These are phyloP conservation scores for Hypsopygia costalis DNA, from an alignment of 2,888 invertebrate species.

Conservation along the genomic window DNA sequence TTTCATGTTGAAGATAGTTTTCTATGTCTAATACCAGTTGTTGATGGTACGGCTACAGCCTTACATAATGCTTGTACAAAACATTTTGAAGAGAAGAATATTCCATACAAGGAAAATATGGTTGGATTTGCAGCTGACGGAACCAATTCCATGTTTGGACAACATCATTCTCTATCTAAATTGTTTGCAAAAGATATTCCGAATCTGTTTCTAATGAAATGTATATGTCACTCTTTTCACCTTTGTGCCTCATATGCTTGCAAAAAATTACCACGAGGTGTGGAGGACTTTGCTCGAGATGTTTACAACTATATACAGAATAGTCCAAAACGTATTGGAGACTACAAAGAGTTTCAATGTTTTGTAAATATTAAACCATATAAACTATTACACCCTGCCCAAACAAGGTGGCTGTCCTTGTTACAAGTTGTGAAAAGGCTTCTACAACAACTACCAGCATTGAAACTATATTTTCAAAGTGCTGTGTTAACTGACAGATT, in stretches of 20 bases:
- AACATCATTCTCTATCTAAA: constrained; percentile 15
- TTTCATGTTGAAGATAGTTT: constrained; percentile 24
- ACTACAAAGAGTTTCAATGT: constrained; percentile 10
- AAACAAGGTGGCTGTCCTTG: constrained; percentile 28
- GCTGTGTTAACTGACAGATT: constrained; percentile 21
- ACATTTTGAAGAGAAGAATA: constrained; percentile 8
- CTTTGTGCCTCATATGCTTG: constrained; percentile 23
- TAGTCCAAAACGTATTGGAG: constrained; percentile 19
- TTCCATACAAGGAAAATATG: constrained; percentile 22
- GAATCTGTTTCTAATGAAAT: constrained; percentile 20
- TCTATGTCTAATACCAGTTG: constrained; percentile 25
- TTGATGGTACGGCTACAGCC: constrained; percentile 21
- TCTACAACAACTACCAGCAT: constrained; percentile 23
- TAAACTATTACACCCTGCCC: constrained; percentile 21
- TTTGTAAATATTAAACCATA: constrained; percentile 13
- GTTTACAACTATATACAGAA: constrained; percentile 21
- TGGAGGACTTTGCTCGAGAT: constrained; percentile 20
- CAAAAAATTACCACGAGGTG: constrained; percentile 16
- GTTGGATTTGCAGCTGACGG: constrained; percentile 22
- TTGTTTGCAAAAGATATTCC: constrained; percentile 19
- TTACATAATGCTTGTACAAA: constrained; percentile 17
- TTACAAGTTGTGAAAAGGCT: constrained; percentile 21
- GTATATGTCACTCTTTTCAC: constrained; percentile 15
- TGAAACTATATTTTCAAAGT: constrained; percentile 25
- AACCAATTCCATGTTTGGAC: constrained; percentile 21